Conservation (phyloP, 2,888 invertebrate species). For the Thereva nobilitata region DNA sequence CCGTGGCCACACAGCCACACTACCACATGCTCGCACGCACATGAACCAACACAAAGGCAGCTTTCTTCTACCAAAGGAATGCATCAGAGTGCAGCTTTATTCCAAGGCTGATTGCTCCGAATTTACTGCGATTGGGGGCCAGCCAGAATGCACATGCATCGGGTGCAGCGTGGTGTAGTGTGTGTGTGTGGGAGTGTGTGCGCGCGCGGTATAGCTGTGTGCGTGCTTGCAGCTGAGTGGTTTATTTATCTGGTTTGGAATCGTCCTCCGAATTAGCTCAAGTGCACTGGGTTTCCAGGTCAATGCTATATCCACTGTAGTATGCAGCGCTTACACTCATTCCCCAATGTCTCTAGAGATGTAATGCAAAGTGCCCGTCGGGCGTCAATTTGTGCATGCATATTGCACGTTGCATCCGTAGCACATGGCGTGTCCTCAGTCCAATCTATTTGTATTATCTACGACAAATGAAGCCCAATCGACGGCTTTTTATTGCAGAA, state of each 20-base stretch:
- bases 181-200: no score
- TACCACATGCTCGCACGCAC: neutral
- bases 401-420: no score
- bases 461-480: neutral
- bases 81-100: constrained; percentile 1
- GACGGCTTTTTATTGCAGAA: neutral
- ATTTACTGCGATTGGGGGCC: no score
- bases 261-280: constrained; percentile 49
- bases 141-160: no score
- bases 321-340: constrained; percentile 34
- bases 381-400: constrained; percentile 36
- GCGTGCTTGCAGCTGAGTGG: neutral
- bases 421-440: constrained; percentile 29
- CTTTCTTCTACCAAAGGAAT: constrained; percentile 4
- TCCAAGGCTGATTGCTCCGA: constrained; percentile 13
- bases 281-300: constrained; percentile 62
- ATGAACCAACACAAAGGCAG: no score
- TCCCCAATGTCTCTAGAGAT: constrained; percentile 37
- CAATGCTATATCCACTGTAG: constrained; percentile 47
- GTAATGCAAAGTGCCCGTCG: constrained; percentile 37
- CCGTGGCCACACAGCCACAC: neutral
- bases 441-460: constrained; percentile 21
- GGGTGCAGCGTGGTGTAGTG: no score
- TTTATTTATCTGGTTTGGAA: constrained; percentile 18
- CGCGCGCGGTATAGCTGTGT: neutral